Evolutionary conservation across 2,797 vertebrate species (phyloP).

Genomic region (Cossypha niveicapilla): DNA sequence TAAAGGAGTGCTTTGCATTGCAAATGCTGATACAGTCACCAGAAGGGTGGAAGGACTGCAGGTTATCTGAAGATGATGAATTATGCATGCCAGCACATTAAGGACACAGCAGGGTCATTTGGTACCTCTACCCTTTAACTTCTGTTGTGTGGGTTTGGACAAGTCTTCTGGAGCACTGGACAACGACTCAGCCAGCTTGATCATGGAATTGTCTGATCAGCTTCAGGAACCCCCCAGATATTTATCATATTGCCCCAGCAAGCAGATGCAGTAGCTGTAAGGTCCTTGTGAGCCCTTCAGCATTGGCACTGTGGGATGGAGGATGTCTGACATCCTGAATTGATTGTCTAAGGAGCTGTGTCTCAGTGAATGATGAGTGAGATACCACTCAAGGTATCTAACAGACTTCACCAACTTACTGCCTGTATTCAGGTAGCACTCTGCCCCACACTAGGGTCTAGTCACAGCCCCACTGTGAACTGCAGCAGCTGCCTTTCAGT

Average conservation of each 20-base stretch:
- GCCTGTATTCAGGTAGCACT: background rate
- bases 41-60: slow-evolving; percentile 34
- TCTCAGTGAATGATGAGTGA: background rate
- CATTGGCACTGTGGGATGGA: background rate
- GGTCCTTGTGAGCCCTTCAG: background rate
- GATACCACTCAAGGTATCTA: background rate
- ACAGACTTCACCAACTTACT: background rate
- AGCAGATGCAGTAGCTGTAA: background rate
- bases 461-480: background rate
- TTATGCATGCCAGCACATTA: slow-evolving; percentile 6
- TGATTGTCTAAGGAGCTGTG: background rate
- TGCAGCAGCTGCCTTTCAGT: background rate
- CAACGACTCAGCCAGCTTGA: background rate
- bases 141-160: background rate
- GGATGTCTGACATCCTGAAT: background rate
- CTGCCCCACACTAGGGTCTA: background rate
- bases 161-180: background rate
- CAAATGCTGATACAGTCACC: slow-evolving; percentile 50
- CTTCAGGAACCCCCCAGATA: background rate
- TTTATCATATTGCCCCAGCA: background rate
- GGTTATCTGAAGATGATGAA: slow-evolving; percentile 32
- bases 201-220: background rate
- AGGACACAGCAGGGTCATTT: background rate
- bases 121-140: background rate
- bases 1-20: slow-evolving; percentile 50